phyloP scores from a whole-genome alignment of 2,113 vertebrate genomes.

The Megalops atlanticus region DNA sequence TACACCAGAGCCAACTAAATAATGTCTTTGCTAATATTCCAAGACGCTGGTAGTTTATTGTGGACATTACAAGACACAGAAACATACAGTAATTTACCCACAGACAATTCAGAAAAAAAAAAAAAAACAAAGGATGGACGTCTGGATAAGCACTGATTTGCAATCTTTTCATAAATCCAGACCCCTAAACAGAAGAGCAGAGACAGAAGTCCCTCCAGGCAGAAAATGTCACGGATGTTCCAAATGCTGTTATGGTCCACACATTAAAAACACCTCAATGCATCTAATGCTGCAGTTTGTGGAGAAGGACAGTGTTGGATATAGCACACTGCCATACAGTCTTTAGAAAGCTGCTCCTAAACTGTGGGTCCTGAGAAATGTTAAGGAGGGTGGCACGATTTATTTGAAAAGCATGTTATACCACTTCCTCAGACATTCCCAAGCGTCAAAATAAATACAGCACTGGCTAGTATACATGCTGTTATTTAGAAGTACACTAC shows the following conservation, averaged over 20 bases:
- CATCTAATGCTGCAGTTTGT: neutral
- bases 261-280: neutral
- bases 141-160: too few relatives aligned
- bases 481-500: too few relatives aligned
- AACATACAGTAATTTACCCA: too few relatives aligned
- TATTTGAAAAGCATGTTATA: neutral
- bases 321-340: neutral
- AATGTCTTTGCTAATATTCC: too few relatives aligned
- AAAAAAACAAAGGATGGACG: too few relatives aligned
- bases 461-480: neutral
- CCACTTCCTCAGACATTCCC: neutral
- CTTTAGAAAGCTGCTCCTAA: neutral
- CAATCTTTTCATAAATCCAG: neutral
- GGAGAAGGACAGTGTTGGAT: neutral
- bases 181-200: neutral
- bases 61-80: too few relatives aligned
- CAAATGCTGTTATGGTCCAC: neutral
- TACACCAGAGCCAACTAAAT: neutral
- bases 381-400: too few relatives aligned
- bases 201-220: neutral
- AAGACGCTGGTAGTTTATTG: too few relatives aligned
- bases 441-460: neutral
- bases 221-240: neutral
- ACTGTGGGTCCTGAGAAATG: neutral
- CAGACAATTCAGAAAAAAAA: too few relatives aligned